phyloP scores from a whole-genome alignment of 2,797 vertebrate species.

The Malacoctenus gilli region DNA sequence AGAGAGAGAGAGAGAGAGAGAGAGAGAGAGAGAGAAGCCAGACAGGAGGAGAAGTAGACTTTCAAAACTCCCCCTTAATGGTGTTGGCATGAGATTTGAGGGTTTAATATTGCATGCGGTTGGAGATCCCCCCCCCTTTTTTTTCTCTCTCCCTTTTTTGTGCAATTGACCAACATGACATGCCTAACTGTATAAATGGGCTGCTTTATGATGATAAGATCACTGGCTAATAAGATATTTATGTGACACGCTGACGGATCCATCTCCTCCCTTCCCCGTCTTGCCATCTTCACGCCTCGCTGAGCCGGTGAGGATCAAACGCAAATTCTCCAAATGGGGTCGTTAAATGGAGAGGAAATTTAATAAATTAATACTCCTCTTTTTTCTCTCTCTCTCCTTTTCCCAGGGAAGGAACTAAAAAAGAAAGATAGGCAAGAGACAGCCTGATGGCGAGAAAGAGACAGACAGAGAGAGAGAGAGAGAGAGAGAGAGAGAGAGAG shows the following conservation, averaged over 20 bases:
- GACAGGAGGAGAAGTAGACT: conserved; percentile 53
- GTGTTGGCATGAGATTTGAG: conserved; percentile 79
- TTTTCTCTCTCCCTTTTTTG: conserved; percentile 59
- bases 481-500: conserved; percentile 13
- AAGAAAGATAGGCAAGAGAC: conserved; percentile 42
- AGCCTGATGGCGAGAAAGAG: no score
- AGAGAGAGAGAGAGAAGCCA: conserved; percentile 32
- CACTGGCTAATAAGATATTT: conserved; percentile 98
- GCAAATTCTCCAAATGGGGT: conserved; percentile 83
- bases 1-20: conserved; percentile 18
- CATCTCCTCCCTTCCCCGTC: conserved; percentile 73
- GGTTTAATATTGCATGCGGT: conserved; percentile 81
- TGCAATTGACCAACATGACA: conserved; percentile 88
- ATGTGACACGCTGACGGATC: conserved; percentile 93
- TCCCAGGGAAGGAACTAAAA: conserved; percentile 49
- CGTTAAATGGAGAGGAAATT: conserved; percentile 83
- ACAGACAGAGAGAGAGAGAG: conserved; percentile 17
- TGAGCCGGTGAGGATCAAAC: conserved; percentile 81
- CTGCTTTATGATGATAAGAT: conserved; percentile 94
- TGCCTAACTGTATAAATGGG: conserved; percentile 92
- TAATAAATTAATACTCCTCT: conserved; percentile 78
- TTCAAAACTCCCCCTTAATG: conserved; percentile 77
- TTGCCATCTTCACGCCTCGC: conserved; percentile 78
- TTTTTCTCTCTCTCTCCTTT: conserved; percentile 30
- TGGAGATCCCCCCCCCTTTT: conserved; percentile 48